A percentile compares a stretch with the other conserved stretches of the same genome.
Evolutionary conservation across 2,113 vertebrate genomes (phyloP).

Genomic region (Mustelus asterias): DNA sequence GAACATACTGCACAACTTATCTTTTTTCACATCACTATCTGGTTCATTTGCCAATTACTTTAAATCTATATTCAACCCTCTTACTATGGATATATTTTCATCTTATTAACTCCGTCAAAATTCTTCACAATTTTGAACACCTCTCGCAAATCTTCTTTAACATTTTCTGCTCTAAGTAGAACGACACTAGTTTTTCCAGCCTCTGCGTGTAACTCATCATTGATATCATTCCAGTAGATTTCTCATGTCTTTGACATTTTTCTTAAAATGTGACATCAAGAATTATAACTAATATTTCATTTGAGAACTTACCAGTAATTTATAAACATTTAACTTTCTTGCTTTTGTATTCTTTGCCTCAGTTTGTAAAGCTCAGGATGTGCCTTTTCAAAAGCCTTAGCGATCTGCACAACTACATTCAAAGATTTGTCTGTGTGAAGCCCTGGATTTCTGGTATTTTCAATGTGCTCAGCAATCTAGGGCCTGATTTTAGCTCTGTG

Average conservation of each 20-base stretch:
- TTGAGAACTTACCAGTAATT: background rate
- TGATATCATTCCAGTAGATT: background rate
- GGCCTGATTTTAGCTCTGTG: no score
- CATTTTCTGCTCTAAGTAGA: background rate
- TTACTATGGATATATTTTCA: background rate
- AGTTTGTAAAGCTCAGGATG: background rate
- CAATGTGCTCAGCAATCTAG: no score
- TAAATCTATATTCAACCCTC: background rate
- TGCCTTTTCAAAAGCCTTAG: background rate
- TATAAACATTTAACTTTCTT: background rate
- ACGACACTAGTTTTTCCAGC: no score
- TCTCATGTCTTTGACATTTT: background rate
- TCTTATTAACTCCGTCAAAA: background rate
- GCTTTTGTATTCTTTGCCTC: background rate
- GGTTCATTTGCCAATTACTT: background rate
- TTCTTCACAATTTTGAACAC: background rate
- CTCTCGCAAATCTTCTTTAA: background rate
- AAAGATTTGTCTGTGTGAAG: background rate
- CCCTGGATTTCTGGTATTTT: no score
- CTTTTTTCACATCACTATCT: background rate
- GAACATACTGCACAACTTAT: background rate
- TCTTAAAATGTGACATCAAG: background rate
- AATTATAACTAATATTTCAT: background rate
- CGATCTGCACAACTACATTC: no score
- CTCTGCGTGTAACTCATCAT: background rate